Base-by-base conservation (phyloP, 2,797 vertebrate genomes). In the Crypturellus tataupa region DNA sequence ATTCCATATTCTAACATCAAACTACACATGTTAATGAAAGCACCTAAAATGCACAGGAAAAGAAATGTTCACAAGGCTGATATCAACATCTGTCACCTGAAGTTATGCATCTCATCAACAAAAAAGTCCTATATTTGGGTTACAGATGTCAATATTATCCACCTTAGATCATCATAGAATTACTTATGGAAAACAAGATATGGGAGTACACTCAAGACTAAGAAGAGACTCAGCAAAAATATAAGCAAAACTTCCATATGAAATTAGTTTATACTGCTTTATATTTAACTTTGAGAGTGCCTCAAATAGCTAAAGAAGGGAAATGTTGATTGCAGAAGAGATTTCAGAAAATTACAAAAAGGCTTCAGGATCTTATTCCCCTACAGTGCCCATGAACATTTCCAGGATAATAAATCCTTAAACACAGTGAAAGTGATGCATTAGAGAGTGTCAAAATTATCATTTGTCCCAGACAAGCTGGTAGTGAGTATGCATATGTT, bases 401-500 rank as follows among this genome's bases (percentile, higher is more conserved):
- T 91, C 29, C 68, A 80, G 68, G 78, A 77, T 72, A 96, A 95
- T 80, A 96, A 96, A 94, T 89, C 51, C 77, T 59, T 85, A 91
- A 89, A 65, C 19, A 65, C 35, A 65, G 53, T 81, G 81, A 94
- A 96, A 95, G 69, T 91, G 75, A 91, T 94, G 78, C 77, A 93
- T 94, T 95, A 81, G 37, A 89, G 51, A 64, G 64, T 87, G 51
- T 93, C 93, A 97, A 73, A 94, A 97, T 94, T 96, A 95, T 91
- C 87, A 94, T 94, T 95, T 96, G 81, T 96, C 70, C 90, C 76
- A 96, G 87, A 94, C 92, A 96, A 95, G 53, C 75, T 94, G 80
- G 72, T 76, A 93, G 84, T 88, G 83, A 94, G 53, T n/a, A 67
- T 80, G 91, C 91, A 96, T 95, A 84, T 96, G 87, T 89, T 94